Base-by-base conservation (phyloP, 2,113 vertebrate genomes). In the Penelope pileata region DNA sequence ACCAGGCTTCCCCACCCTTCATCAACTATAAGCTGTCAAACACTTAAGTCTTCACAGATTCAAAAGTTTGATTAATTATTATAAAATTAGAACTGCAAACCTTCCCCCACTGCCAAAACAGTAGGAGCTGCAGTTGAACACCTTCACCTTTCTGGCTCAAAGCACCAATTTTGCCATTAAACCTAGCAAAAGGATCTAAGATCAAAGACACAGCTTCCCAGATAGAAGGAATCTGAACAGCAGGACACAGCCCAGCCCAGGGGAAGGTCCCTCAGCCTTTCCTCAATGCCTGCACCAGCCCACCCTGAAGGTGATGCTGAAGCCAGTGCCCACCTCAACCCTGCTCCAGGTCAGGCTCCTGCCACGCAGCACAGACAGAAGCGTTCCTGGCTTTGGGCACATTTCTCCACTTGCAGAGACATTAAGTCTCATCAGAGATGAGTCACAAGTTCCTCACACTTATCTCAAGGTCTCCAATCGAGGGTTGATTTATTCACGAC, bases 341-440 rank as follows among this genome's bases (percentile, higher is more conserved):
- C 42, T 2, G 36, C 4, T 51, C 30, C 32, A 2, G 15, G 19
- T 2, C 6, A 1, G 1, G 3, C 47, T 9, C 29, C 0, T 0
- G 12, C 22, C 10, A 4, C 0, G 0, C 45, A 1, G 2, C 48
- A 36, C 12, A 26, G 42, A n/a, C 50, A 38, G 22, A 30, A 2
- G 18, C 2, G 1, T 12, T 10, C 47, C 12, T 2, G 8, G 6
- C 53, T 43, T 66, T 4, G n/a, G 60, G 36, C 34, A 6, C 42
- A 0, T 2, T 10, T 47, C 59, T 58, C 45, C 10, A 6, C 4
- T 8, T 0, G 0, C 0, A 29, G 40, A 63, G 24, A 7, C 16
- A 90, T 22, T 51, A 72, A 50, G 26, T 43, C 27, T 67, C 38
- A 77, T 13, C 34, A 74, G 38, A 74, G 9, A 63, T 12, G 19